These are phyloP conservation scores for Hybognathus amarus DNA, from an alignment of 2,797 vertebrate species.

Conservation along the genomic window DNA sequence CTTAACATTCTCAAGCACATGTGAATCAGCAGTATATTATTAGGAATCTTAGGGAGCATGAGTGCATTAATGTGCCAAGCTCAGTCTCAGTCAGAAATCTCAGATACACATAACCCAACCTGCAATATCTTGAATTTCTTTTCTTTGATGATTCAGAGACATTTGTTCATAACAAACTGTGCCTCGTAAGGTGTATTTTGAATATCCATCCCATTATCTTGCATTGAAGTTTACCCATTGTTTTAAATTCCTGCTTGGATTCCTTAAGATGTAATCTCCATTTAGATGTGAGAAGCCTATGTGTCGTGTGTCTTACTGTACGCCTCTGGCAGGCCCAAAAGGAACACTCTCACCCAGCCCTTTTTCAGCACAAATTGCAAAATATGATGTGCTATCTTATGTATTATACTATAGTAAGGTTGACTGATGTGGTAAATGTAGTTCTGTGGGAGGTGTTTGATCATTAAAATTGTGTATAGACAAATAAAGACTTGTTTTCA, in stretches of 20 bases:
- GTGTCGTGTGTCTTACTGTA: constrained; percentile 19
- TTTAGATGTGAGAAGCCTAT: neutral
- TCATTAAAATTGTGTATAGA: constrained; percentile 62
- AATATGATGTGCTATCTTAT: constrained; percentile 20
- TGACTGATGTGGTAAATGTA: constrained; percentile 28
- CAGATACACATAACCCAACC: constrained; percentile 61
- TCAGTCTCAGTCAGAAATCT: constrained; percentile 36
- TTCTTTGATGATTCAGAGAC: constrained; percentile 60
- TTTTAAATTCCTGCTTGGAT: constrained; percentile 6
- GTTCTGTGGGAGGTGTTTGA: constrained; percentile 50
- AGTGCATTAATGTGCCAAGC: constrained; percentile 50
- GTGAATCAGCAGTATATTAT: constrained; percentile 45
- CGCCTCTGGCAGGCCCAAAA: constrained; percentile 31
- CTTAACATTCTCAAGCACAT: constrained; percentile 30
- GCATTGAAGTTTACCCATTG: neutral
- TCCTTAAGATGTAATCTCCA: neutral
- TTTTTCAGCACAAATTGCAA: constrained; percentile 14
- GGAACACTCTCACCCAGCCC: neutral
- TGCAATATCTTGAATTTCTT: constrained; percentile 79
- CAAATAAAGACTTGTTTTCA: constrained; percentile 70
- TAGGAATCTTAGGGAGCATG: constrained; percentile 51
- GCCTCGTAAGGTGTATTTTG: constrained; percentile 39
- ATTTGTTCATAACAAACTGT: constrained; percentile 48
- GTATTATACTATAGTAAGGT: constrained; percentile 32
- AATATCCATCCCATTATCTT: constrained; percentile 5